Conservation (phyloP, 2,888 invertebrate species). For the Drosophila paranaensis region DNA sequence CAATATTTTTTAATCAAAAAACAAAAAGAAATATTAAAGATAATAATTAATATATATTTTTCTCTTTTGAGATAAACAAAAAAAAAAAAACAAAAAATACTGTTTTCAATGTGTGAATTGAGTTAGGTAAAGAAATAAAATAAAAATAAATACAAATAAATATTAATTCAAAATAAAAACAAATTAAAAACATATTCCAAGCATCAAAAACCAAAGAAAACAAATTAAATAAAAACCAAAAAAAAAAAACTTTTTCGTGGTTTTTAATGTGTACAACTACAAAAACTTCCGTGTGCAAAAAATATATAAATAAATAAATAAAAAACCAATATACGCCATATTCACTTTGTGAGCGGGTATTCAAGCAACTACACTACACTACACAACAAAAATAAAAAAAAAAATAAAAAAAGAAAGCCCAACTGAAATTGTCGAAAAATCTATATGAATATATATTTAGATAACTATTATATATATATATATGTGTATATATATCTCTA, state of each 20-base stretch:
- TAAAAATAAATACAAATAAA: conserved; percentile 15
- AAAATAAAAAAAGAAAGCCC: conserved; percentile 71
- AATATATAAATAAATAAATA: conserved; percentile 19
- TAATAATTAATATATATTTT: conserved; percentile 81
- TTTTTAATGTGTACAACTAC: conserved; percentile 73
- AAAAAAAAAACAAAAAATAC: conserved; percentile 65
- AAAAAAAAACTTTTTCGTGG: conserved; percentile 57
- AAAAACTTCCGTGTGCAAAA: conserved; percentile 73
- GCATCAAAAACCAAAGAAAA: conserved; percentile 71
- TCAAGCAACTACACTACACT: conserved; percentile 20
- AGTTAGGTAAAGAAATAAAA: conserved; percentile 48
- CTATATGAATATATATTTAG: conserved; percentile 78
- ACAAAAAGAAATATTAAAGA: conserved; percentile 51
- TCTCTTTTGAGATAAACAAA: conserved; percentile 81
- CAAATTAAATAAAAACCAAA: conserved; percentile 24
- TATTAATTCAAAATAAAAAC: conserved; percentile 43
- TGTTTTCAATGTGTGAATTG: conserved; percentile 79
- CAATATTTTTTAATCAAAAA: conserved; percentile 79
- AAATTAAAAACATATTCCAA: conserved; percentile 67
- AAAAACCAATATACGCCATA: conserved; percentile 14
- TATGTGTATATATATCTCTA: conserved; percentile 54
- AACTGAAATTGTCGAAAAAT: conserved; percentile 76
- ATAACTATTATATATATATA: conserved; percentile 75
- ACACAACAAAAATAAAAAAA: conserved; percentile 46
- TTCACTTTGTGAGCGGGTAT: conserved; percentile 12